Percentiles rank a stretch among this genome's conserved stretches.
Conservation (phyloP, 2,113 vertebrate genomes). For the Oreotragus oreotragus region DNA sequence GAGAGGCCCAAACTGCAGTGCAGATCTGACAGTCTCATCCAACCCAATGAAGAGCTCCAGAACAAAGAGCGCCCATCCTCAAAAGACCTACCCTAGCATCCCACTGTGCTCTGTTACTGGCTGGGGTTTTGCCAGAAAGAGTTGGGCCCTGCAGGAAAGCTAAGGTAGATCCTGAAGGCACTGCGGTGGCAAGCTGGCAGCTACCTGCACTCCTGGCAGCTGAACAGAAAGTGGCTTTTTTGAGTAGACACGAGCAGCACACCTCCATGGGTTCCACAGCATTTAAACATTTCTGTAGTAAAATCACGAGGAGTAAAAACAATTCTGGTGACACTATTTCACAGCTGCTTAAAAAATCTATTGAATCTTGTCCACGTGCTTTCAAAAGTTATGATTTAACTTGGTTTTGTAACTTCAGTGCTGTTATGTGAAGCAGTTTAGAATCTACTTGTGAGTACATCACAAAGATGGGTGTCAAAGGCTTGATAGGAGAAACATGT, state of each 20-base stretch:
- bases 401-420: not conserved
- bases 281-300: not conserved
- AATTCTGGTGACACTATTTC: conserved; percentile 35
- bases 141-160: not conserved
- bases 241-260: not conserved
- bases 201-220: not conserved
- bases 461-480: conserved; percentile 9
- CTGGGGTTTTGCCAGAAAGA: not conserved
- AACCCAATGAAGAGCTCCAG: not conserved
- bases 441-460: not conserved
- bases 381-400: conserved; percentile 27
- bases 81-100: not conserved
- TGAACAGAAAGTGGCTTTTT: not conserved
- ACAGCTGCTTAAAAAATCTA: conserved; percentile 3
- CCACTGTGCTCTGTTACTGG: not conserved
- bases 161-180: not conserved
- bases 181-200: not conserved
- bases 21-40: not conserved
- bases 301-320: conserved; percentile 14
- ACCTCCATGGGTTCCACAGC: not conserved
- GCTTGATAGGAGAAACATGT: not conserved
- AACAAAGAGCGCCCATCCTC: not conserved
- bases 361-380: conserved; percentile 5
- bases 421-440: not conserved
- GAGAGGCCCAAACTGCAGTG: not conserved